Base-by-base conservation (phyloP, 2,113 vertebrate species). In the Ochotona princeps region DNA sequence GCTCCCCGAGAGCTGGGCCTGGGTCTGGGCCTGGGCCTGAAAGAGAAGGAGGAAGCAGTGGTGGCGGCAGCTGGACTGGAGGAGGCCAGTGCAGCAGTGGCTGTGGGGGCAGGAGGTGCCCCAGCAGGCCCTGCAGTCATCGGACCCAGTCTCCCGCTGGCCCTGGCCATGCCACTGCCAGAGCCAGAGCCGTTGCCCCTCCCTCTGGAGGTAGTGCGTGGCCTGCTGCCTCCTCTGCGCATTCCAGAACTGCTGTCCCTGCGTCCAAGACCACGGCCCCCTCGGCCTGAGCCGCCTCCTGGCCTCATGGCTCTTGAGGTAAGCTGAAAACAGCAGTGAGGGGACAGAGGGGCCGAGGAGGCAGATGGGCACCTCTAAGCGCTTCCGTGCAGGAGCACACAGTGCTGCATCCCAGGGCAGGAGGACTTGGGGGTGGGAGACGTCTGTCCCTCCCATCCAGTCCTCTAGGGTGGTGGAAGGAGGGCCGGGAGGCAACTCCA, bases 141-240 rank as follows among this genome's bases (percentile, higher is more conserved):
- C 20, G 98, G 99, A 8, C 98, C 98, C n/a, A 99, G 97, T 89
- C 98, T 98, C 95, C 98, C 98, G 0, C 88, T 97, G 90, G 96
- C 97, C 61, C 83, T 97, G 21, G 96, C 96, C 92, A 97, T 98
- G 97, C 97, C 97, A 8, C 47, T 97, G 93, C 97, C 97, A 0
- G 99, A 99, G 85, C 96, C 98, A 0, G 99, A 99, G 85, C 98
- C 98, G 2, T 74, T 97, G 75, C 97, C 97, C 70, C 97, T 97
- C 26, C 97, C 97, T 0, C 98, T 98, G 83, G 72, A 92, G 66
- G 87, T 95, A 21, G 96, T 97, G 0, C 87, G 94, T 21, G 94
- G 97, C 63, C 87, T 96, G 0, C 91, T 98, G 26, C 97, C 97
- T 35, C 83, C 96, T 0, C 89, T 97, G 5, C 95, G 97, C 44